Evolutionary conservation across 2,113 vertebrate genomes (phyloP), one percentile per base, ranked within the genome.

Genomic region (Symphodus melops): DNA sequence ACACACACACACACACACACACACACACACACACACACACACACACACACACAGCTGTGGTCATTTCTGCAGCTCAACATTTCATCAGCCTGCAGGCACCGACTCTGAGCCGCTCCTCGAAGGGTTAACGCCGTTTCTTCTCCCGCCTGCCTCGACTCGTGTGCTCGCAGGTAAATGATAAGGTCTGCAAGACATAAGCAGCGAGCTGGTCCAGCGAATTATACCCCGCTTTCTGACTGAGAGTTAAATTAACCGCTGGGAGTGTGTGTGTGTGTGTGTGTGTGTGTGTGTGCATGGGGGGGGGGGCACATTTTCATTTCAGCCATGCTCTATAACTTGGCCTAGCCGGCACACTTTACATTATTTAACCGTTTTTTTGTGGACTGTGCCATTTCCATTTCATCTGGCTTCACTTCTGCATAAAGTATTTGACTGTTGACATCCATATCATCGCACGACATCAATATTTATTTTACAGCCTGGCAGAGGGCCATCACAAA

Each of bases 371-470:
- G 0, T 8, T n/a, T 72, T 56, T 52, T 49, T 36, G 54, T 42
- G n/a, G n/a, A 65, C 42, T 77, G 16, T 73, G 70, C 56, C 20
- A 75, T 75, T 85, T 61, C 52, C 54, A 78, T 82, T 71, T 37
- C 68, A 77, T 21, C 33, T 78, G 60, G 70, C 75, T 66, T 80
- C 28, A 68, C 70, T 68, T 70, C 69, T 76, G 71, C 64, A 85
- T 89, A 74, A 79, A 71, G 55, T 69, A 72, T 82, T 82, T 79
- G 82, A 84, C 82, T 77, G 82, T 60, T 77, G 78, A 86, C 89
- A 82, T 82, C 64, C 73, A 77, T 76, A 77, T 86, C 81, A 72
- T 60, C 75, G 76, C 72, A 61, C 42, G 41, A 66, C 70, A 84
- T 88, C 81, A 83, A 87, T 89, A 87, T 89, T 77, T 72, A 82